Conservation (phyloP, 2,113 vertebrate genomes). For the Propithecus coquereli region DNA sequence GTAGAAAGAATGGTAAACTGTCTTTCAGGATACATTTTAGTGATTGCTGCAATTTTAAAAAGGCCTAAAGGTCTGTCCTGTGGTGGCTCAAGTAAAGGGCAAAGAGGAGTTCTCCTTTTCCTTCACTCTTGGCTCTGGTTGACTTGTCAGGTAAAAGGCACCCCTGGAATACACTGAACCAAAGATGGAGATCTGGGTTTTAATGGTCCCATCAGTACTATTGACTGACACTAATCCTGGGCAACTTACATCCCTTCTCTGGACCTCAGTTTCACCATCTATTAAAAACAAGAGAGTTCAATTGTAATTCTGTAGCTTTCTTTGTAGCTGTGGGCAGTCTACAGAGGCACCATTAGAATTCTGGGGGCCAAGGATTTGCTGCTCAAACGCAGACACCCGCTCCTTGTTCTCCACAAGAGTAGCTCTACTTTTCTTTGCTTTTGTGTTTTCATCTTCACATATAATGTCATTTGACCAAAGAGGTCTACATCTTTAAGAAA, state of each 20-base stretch:
- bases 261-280: background rate
- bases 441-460: background rate
- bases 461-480: background rate
- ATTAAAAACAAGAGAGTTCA: background rate
- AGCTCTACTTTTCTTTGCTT: background rate
- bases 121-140: background rate
- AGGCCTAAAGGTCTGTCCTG: background rate
- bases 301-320: background rate
- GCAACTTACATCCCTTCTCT: background rate
- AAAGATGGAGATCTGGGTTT: background rate
- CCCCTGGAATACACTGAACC: background rate
- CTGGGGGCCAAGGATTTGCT: background rate
- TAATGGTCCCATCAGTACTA: background rate
- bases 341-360: background rate
- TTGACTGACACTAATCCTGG: background rate
- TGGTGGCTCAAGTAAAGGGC: background rate
- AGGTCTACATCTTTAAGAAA: background rate
- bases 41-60: background rate
- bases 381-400: accelerated
- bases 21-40: background rate
- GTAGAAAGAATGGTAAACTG: background rate
- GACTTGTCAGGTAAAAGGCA: background rate
- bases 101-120: background rate
- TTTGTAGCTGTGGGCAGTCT: background rate
- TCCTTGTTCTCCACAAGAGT: background rate